Evolutionary conservation across 2,888 invertebrate genomes (phyloP), one percentile per base, ranked within the genome.

Genomic region (Girardia tigrina): DNA sequence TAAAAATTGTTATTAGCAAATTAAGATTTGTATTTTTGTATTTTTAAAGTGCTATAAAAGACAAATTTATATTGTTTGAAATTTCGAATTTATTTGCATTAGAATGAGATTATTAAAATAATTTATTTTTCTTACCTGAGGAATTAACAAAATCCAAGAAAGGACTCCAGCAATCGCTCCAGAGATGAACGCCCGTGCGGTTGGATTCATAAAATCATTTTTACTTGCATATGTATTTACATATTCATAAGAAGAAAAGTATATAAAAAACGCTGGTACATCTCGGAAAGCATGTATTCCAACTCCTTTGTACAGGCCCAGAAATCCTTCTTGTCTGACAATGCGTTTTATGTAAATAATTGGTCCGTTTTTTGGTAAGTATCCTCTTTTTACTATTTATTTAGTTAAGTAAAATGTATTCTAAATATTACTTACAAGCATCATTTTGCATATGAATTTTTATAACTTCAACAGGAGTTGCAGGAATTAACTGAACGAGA

Each of bases 371-470:
- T 16, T 4, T 6, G 23, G n/a, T 16, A 56, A 56, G 23, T 56
- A 20, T 56, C 56, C 56, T 56, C 23, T 56, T n/a, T 56, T 56
- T 2, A 56, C 56, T 56, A 23, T 20, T 20, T 12, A 20, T 56
- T 56, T 56, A 56, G n/a, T 56, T 20, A 16, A 16, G 16, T 12
- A 36, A 36, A 36, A 36, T 36, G 16, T 36, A 12, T 12, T 12
- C 8, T 36, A 36, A 36, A 36, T 12, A n/a, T n/a, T n/a, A 20
- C 56, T 56, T 20, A 56, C 56, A 20, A n/a, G 56, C 4, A 56
- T 56, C 56, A 56, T 56, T 56, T 56, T 56, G 56, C 56, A 56
- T 56, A n/a, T 56, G 56, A n/a, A 56, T 56, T 56, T 56, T 56
- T 20, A 56, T 56, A 4, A 56, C 56, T n/a, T 56, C 56, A 8